Evolutionary conservation across 92 coral and sea anemone genomes (phyloP).

Genomic region (Hydrozoanthus gracilis): DNA sequence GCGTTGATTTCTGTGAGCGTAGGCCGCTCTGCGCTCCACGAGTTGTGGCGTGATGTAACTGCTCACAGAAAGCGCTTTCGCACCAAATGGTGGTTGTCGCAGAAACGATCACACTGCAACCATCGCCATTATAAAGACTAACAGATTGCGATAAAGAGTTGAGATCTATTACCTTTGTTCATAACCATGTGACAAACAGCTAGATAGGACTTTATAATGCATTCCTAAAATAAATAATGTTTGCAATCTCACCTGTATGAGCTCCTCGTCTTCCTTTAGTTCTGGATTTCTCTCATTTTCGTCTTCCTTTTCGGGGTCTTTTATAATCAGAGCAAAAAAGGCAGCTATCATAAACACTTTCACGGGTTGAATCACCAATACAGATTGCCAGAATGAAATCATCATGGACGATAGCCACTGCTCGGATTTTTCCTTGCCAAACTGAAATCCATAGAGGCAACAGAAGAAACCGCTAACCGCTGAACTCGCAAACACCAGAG

Average conservation of each 20-base stretch:
- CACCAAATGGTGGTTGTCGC: too few species aligned
- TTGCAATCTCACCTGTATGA: conserved; percentile 33
- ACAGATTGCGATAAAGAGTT: too few species aligned
- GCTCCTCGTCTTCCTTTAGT: conserved; percentile 55
- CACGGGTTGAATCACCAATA: conserved; percentile 88
- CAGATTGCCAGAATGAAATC: conserved; percentile 89
- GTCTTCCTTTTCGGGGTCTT: conserved; percentile 95
- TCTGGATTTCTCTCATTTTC: conserved; percentile 55
- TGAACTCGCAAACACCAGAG: conserved; percentile 68
- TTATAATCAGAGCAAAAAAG: conserved; percentile 90
- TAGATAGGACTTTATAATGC: too few species aligned
- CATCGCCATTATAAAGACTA: too few species aligned
- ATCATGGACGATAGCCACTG: conserved; percentile 90
- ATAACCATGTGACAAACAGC: too few species aligned
- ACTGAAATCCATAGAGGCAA: conserved; percentile 76
- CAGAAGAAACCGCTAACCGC: conserved; percentile 72
- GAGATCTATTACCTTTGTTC: too few species aligned
- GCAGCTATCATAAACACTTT: conserved; percentile 89
- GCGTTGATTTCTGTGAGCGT: too few species aligned
- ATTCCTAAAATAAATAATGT: too few species aligned
- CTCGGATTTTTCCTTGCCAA: conserved; percentile 84
- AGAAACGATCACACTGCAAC: too few species aligned
- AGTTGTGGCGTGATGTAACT: too few species aligned
- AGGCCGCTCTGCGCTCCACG: too few species aligned
- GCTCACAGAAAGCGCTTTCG: too few species aligned